Base-by-base conservation (phyloP, 2,113 vertebrate species). In the Cyrtonyx montezumae region DNA sequence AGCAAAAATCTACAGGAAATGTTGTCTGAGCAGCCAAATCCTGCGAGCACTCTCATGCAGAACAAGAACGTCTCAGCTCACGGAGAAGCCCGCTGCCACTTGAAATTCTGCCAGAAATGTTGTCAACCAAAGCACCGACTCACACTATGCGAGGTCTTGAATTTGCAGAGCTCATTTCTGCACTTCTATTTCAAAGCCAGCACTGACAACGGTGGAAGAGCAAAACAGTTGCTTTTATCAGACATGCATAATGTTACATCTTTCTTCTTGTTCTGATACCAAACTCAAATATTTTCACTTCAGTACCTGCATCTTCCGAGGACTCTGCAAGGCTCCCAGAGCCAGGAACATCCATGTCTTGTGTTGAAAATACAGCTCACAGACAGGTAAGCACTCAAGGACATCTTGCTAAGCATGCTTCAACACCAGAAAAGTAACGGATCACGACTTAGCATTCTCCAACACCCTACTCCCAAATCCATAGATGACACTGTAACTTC, bases 391-490 rank as follows among this genome's bases (percentile, higher is more conserved):
- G 2, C 12, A 68, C 40, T 45, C 67, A 48, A 48, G 32, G 42
- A 18, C 11, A 71, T 15, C 88, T 87, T 43, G 66, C 45, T 75
- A 79, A 82, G 68, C 76, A 92, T 51, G 67, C 12, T 42, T 5
- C 51, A 53, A 53, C 26, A 53, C 51, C 51, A 53, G 26, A 53
- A 56, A 17, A 32, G 53, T 30, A 56, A 32, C 83, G 61, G 63
- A 65, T 48, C 63, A 65, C 87, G 75, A 73, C 75, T 81, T 67
- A 68, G 32, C 23, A 34, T 59, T 91, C 63, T 77, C 70, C 86
- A 88, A 56, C 68, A 77, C 23, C 28, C 58, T 32, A 12, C 46
- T 46, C 42, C 8, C 2, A 2, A 2, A 92, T 66, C 87, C 90
- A 79, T 28, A 75, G 21, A 51, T 2, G 9, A 66, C 45, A 66